phyloP scores from a whole-genome alignment of 2,797 vertebrate genomes.

The Rhynchonycteris naso region DNA sequence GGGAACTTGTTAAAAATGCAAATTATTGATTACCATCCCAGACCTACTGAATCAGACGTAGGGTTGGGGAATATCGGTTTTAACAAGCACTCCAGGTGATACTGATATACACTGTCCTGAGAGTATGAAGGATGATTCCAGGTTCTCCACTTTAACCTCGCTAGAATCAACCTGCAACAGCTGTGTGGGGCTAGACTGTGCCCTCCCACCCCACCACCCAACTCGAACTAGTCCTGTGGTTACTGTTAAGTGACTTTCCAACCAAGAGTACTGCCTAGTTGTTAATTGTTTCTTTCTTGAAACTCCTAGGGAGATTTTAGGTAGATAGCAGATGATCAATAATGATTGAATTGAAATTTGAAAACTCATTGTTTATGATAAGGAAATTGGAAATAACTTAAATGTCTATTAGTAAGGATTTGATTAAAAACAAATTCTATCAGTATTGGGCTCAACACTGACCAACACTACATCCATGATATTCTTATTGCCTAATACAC shows the following conservation, averaged over 20 bases:
- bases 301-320: not conserved
- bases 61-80: not conserved
- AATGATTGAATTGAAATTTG: constrained; percentile 28
- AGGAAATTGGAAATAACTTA: not conserved
- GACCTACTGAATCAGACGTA: not conserved
- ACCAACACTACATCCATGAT: not conserved
- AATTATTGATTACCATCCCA: too few species aligned
- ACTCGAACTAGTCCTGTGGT: not conserved
- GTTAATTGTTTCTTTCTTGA: not conserved
- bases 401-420: not conserved
- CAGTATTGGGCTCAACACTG: not conserved
- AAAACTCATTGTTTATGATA: not conserved
- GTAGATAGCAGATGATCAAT: not conserved
- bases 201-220: not conserved
- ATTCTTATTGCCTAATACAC: not conserved
- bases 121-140: not conserved
- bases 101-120: not conserved
- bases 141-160: not conserved
- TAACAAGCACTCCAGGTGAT: not conserved
- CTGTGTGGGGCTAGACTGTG: not conserved
- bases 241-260: not conserved
- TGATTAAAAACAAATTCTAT: constrained; percentile 28
- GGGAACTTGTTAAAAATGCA: too few species aligned
- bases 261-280: not conserved
- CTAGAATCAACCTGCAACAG: not conserved